These are phyloP conservation scores for Leucozona laternaria DNA, from an alignment of 2,888 invertebrate species.

Conservation along the genomic window DNA sequence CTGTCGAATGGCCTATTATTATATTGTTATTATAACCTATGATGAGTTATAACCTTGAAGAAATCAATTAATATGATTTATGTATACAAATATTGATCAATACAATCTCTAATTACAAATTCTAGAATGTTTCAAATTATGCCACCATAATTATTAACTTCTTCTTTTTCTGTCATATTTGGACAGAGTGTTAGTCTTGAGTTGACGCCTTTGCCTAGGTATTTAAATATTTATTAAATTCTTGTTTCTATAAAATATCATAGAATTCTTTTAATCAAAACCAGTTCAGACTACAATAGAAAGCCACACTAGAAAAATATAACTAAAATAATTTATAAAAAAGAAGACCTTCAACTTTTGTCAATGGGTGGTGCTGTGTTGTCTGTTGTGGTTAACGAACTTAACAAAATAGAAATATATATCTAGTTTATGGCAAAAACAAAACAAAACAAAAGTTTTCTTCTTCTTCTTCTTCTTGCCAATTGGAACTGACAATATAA, in stretches of 20 bases:
- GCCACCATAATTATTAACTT: constrained; percentile 15
- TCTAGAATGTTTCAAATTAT: constrained; percentile 3
- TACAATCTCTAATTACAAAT: background rate
- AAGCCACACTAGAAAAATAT: constrained; percentile 20
- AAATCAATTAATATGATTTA: background rate
- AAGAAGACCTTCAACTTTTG: constrained; percentile 40
- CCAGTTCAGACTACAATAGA: background rate
- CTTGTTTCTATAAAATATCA: constrained; percentile 1
- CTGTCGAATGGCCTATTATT: background rate
- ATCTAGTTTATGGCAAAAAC: too few species aligned
- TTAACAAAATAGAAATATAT: background rate
- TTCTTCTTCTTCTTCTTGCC: background rate
- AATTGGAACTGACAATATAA: constrained; percentile 19
- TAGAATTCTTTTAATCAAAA: constrained; percentile 4
- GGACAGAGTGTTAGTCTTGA: background rate
- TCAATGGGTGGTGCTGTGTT: constrained; percentile 17
- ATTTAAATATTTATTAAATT: constrained; percentile 1
- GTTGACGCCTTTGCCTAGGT: constrained; percentile 11
- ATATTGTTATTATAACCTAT: background rate
- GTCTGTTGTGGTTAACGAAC: constrained; percentile 42
- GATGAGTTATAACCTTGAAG: background rate
- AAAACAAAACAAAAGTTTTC: too few species aligned
- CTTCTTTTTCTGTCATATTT: constrained; percentile 14
- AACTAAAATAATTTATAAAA: background rate
- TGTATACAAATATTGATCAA: constrained; percentile 4